Percentiles rank a stretch among this genome's conserved stretches.
These are phyloP conservation scores for Auanema sp. DNA, from an alignment of 2,888 invertebrate genomes.

Conservation along the genomic window DNA sequence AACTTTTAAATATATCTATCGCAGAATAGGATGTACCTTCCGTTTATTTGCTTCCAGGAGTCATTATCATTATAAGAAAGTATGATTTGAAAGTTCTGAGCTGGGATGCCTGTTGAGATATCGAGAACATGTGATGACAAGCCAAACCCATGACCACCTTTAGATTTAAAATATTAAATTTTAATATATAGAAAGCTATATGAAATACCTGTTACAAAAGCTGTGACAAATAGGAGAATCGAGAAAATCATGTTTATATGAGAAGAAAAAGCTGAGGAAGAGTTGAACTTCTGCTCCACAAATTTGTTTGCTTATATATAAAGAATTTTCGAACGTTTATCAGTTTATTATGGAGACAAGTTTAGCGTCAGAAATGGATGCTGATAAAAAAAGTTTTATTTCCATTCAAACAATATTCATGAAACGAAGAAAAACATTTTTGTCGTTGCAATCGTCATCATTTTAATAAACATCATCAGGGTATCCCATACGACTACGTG, in stretches of 20 bases:
- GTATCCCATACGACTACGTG: slow-evolving; percentile 41
- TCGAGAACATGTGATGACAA: slow-evolving; percentile 51
- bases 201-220: too few relatives aligned
- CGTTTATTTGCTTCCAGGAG: neutral
- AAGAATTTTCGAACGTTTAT: too few relatives aligned
- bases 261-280: too few relatives aligned
- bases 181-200: too few relatives aligned
- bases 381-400: neutral
- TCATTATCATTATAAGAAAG: neutral
- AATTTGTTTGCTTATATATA: too few relatives aligned
- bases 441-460: neutral
- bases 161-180: too few relatives aligned
- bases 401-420: neutral
- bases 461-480: slow-evolving; percentile 43
- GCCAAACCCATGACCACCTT: too few relatives aligned
- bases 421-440: neutral
- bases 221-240: too few relatives aligned
- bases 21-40: neutral
- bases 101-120: slow-evolving; percentile 49
- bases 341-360: neutral
- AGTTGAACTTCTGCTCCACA: too few relatives aligned
- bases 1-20: too few relatives aligned
- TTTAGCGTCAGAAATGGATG: neutral
- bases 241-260: too few relatives aligned
- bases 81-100: slow-evolving; percentile 36